Evolutionary conservation across 2,797 vertebrate genomes (phyloP).

Genomic region (Rhadinocentrus ornatus): DNA sequence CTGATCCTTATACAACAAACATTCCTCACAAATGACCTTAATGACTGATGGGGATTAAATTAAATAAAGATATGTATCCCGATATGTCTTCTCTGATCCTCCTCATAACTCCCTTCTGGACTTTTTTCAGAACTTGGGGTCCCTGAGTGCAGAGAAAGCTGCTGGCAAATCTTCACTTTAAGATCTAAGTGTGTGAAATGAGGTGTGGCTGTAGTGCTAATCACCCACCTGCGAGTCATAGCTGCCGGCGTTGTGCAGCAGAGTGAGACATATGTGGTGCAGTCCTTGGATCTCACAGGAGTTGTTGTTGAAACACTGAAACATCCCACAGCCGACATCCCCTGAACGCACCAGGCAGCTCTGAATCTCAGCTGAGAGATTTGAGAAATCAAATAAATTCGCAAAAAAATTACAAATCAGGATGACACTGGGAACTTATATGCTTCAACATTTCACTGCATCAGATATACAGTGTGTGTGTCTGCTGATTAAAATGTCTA

Average conservation of each 20-base stretch:
- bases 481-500: too few relatives aligned
- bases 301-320: constrained; percentile 97
- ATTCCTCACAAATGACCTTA: constrained; percentile 65
- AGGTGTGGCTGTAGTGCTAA: not conserved
- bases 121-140: constrained; percentile 12
- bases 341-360: constrained; percentile 92
- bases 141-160: not conserved
- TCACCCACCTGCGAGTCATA: constrained; percentile 93
- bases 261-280: constrained; percentile 94
- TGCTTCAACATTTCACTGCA: not conserved
- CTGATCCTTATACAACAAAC: constrained; percentile 45
- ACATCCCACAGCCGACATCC: constrained; percentile 94
- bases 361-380: constrained; percentile 89
- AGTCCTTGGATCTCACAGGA: constrained; percentile 94
- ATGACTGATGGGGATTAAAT: constrained; percentile 61
- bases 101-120: constrained; percentile 1
- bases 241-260: constrained; percentile 96
- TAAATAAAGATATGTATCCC: constrained; percentile 45
- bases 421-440: not conserved
- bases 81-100: constrained; percentile 17
- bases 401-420: not conserved
- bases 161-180: constrained; percentile 1
- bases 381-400: not conserved
- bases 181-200: not conserved
- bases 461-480: not conserved